Base-by-base conservation (phyloP, 2,797 vertebrate genomes). In the Rhabdomys pumilio region DNA sequence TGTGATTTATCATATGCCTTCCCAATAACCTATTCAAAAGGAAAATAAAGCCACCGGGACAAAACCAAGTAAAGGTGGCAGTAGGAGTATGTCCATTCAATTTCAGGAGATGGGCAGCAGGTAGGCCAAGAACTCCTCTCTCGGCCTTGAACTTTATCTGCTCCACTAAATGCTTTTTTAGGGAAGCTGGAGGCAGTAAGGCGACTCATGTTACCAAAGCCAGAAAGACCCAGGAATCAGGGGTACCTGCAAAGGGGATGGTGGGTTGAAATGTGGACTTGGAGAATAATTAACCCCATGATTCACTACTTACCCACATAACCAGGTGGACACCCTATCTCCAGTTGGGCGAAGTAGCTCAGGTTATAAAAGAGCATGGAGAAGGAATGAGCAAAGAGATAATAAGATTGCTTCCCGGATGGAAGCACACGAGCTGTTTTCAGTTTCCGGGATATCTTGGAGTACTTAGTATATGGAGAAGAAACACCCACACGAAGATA, bases 351-450 rank as follows among this genome's bases (percentile, higher is more conserved):
- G 67, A 17, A 89, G 82, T 34, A 59, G 1, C 19, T 88, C 47
- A 29, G 29, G 55, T 57, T 94, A 44, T 83, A 34, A 73, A 82
- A 19, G 59, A 84, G 88, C 82, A 83, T 75, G 69, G 34, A 83
- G 67, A 79, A 8, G 61, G 31, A 53, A 75, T 72, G 83, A 76
- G 53, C 29, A 85, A 82, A 94, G 88, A 94, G 82, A 86, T 55
- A 75, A 57, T 88, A 73, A 76, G 22, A 13, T 3, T 11, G 44
- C 29, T 85, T 90, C 15, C 34, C 29, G 61, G 72, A 89, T 72
- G 59, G 79, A 63, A 81, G 31, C 24, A 5, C 10, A 47, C 53
- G 29, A 41, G 31, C 69, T 93, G n/a, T 94, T 95, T 61, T 87
- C 84, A 53, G 75, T 91, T 69, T 55, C 26, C 20, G 87, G 57